A percentile compares a stretch with the other conserved stretches of the same genome.
These are phyloP conservation scores for Acanthopleura granulata DNA, from an alignment of 2,888 invertebrate species.

Conservation along the genomic window DNA sequence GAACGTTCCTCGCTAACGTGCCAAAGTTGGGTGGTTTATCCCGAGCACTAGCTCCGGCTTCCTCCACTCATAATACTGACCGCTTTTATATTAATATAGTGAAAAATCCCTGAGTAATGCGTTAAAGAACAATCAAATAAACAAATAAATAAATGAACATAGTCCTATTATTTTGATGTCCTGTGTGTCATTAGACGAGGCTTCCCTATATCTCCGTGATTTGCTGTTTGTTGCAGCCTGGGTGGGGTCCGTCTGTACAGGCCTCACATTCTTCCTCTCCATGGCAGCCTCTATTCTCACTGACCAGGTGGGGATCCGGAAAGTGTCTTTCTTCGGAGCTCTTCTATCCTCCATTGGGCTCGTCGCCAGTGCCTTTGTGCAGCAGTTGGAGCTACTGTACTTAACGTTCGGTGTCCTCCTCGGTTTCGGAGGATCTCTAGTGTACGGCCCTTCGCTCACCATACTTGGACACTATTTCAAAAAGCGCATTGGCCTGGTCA, in stretches of 20 bases:
- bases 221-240: constrained; percentile 78
- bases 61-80: no score
- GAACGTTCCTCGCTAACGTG: no score
- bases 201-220: not conserved
- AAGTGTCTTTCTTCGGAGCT: constrained; percentile 87
- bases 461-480: constrained; percentile 95
- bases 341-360: constrained; percentile 83
- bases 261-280: constrained; percentile 89
- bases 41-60: no score
- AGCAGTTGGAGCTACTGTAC: constrained; percentile 81
- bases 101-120: no score
- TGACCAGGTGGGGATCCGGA: constrained; percentile 85
- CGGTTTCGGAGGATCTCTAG: constrained; percentile 88
- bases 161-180: not conserved
- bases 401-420: constrained; percentile 91
- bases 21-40: no score
- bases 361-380: constrained; percentile 83
- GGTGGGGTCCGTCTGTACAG: constrained; percentile 89
- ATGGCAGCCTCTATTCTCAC: constrained; percentile 89
- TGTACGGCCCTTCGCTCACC: constrained; percentile 92
- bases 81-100: no score
- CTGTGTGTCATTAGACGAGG: not conserved
- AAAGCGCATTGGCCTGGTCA: constrained; percentile 84
- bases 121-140: no score
- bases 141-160: no score